Percentiles rank a stretch among this genome's conserved stretches.
Conservation (phyloP, 1,140 invertebrate genomes). For the Atta cephalotes region DNA sequence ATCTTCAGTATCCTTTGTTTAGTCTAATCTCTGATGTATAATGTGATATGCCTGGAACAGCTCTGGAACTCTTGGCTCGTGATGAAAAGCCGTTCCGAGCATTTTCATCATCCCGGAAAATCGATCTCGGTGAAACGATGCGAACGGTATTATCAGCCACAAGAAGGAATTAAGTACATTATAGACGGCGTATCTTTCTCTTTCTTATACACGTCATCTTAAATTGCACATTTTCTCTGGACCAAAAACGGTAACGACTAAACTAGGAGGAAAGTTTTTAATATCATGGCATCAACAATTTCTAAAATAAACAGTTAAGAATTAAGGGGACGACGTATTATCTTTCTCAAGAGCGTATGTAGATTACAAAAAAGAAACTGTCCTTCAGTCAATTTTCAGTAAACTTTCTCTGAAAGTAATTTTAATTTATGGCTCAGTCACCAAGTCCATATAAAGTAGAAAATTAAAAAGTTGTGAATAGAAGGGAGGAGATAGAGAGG, state of each 20-base stretch:
- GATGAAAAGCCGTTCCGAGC: conserved; percentile 39
- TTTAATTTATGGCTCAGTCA: conserved; percentile 43
- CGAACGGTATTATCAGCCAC: conserved; percentile 44
- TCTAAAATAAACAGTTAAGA: conserved; percentile 28
- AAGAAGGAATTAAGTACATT: conserved; percentile 55
- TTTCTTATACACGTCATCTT: background rate
- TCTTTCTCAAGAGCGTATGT: background rate
- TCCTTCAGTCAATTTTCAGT: conserved; percentile 22
- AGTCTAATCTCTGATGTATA: conserved; percentile 21
- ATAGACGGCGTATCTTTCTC: conserved; percentile 28
- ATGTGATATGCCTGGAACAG: background rate
- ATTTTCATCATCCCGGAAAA: conserved; percentile 48
- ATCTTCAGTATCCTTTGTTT: conserved; percentile 21
- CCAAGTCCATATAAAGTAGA: conserved; percentile 9
- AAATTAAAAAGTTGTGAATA: conserved; percentile 43
- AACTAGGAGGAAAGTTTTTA: conserved; percentile 24
- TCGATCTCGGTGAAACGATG: conserved; percentile 47
- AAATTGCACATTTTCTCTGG: conserved; percentile 30
- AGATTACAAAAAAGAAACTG: background rate
- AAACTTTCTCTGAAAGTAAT: conserved; percentile 19
- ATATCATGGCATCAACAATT: conserved; percentile 24
- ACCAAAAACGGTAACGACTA: conserved; percentile 7
- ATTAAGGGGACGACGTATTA: background rate
- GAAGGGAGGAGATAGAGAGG: background rate
- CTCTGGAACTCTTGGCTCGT: background rate